phyloP scores from a whole-genome alignment of 2,113 vertebrate species.

The Desmodus rotundus region DNA sequence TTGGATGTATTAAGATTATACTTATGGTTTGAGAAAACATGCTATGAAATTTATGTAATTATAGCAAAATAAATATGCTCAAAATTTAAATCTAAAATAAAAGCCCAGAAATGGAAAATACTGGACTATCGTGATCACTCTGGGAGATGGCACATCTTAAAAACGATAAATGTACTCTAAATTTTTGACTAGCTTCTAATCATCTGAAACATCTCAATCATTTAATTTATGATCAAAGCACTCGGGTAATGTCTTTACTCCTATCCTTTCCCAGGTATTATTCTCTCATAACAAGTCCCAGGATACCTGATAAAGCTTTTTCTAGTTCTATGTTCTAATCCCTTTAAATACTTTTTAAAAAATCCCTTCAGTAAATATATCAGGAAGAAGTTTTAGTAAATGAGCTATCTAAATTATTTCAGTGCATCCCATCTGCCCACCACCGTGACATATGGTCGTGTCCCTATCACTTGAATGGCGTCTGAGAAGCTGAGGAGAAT shows the following conservation, averaged over 20 bases:
- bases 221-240: not conserved
- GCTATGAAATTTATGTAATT: constrained; percentile 48
- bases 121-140: constrained; percentile 15
- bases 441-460: not conserved
- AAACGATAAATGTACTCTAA: not conserved
- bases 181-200: not conserved
- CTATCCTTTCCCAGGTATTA: not conserved
- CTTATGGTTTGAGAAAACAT: constrained; percentile 27
- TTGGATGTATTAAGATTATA: constrained; percentile 57
- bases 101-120: constrained; percentile 48
- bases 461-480: no score
- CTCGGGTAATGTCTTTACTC: not conserved
- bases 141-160: constrained; percentile 5
- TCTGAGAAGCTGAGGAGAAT: not conserved
- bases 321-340: not conserved
- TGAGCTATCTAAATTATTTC: not conserved
- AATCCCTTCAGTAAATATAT: not conserved
- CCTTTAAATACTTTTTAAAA: not conserved
- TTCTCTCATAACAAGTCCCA: not conserved
- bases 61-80: constrained; percentile 49
- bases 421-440: not conserved
- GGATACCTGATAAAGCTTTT: not conserved
- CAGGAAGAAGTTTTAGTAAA: not conserved
- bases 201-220: not conserved
- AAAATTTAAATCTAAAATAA: constrained; percentile 59